Evolutionary conservation across 2,888 invertebrate genomes (phyloP).

Genomic region (Lochmaea capreae): DNA sequence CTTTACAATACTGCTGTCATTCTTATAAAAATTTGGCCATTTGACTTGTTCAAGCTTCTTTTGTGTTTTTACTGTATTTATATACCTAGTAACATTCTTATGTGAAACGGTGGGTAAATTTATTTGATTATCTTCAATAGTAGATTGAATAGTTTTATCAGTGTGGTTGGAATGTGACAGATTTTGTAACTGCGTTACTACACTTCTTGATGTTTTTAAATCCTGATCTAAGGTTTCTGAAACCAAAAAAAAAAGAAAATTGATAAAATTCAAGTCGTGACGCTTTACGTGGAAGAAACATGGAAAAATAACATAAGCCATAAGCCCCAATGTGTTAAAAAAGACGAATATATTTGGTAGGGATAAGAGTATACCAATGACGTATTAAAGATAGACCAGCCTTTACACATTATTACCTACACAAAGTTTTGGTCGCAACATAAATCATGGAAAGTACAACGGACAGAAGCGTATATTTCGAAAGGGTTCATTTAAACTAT

Average conservation of each 20-base stretch:
- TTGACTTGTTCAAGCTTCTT: slow-evolving; percentile 29
- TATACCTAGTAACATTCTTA: not conserved
- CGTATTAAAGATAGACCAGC: too few species aligned
- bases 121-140: not conserved
- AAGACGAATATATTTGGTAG: too few species aligned
- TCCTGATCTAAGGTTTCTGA: slow-evolving; percentile 60
- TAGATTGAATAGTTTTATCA: slow-evolving; percentile 19
- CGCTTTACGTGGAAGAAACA: not conserved
- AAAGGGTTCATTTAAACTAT: too few species aligned
- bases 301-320: too few species aligned
- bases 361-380: too few species aligned
- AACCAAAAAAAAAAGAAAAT: slow-evolving; percentile 41
- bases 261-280: not conserved
- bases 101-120: not conserved
- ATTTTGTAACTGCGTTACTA: slow-evolving; percentile 52
- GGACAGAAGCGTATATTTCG: too few species aligned
- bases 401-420: too few species aligned
- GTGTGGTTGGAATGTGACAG: slow-evolving; percentile 16
- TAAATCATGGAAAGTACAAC: too few species aligned
- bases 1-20: slow-evolving; percentile 33
- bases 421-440: too few species aligned
- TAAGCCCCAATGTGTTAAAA: too few species aligned
- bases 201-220: slow-evolving; percentile 56
- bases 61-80: slow-evolving; percentile 23
- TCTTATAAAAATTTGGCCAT: slow-evolving; percentile 54